Base-by-base conservation (phyloP, 2,797 vertebrate genomes). In the Bryconaethiops microstoma region DNA sequence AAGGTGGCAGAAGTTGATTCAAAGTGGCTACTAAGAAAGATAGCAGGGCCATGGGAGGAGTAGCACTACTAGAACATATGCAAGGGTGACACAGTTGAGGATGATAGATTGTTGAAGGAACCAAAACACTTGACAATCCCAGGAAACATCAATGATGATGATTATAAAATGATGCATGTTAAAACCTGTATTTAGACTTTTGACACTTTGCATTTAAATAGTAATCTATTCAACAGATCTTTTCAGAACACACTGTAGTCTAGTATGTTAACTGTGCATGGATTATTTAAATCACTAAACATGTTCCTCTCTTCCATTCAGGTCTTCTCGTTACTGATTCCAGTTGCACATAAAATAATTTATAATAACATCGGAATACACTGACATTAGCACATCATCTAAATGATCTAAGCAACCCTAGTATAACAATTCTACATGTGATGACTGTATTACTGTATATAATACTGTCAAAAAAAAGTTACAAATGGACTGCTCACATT, bases 261-360 rank as follows among this genome's bases (percentile, higher is more conserved):
- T 64, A 55, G 60, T 55, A 65, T 77, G 80, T 35, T 64, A 55
- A 76, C 4, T 0, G 13, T 40, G 39, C 54, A 42, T 52, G 62
- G 72, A 73, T 54, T 82, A 71, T 82, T 29, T 73, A 12, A 77
- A 74, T 74, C 62, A 59, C 81, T 77, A 59, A 50, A 73, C 60
- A 23, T 21, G 70, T 55, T 25, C 48, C 9, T 55, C 48, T 72
- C 70, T n/a, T 55, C 70, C 29, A 55, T 72, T 17, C 70, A 72
- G 23, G 55, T 72, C 13, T 29, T 12, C 23, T 39, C 50, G 54
- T 72, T 72, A 55, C 50, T 29, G 29, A 72, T 72, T 72, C 50
- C 16, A 55, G 48, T 17, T 54, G 29, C 50, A 72, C 25, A 55
- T 1, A 25, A 23, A 72, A 72, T 71, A 16, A 71, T 35, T 72